Base-by-base conservation (phyloP, 1,140 invertebrate species). In the Drosophila simulans region DNA sequence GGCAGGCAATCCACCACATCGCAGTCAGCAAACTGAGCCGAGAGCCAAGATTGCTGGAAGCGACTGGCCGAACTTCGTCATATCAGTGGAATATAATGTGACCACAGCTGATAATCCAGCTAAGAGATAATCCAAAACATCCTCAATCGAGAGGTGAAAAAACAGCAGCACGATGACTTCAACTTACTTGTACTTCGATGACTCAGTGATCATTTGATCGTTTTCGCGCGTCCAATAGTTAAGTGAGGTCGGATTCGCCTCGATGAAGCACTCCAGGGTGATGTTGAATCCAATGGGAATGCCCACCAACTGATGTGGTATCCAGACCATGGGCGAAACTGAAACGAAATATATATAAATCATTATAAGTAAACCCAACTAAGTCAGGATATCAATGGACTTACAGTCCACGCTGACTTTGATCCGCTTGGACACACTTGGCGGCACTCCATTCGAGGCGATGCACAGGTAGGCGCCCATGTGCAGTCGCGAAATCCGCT, bases 371-470 rank as follows among this genome's bases (percentile, higher is more conserved):
- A 8, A 27, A 15, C 7, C 4, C n/a, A 27, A 15, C 5, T 15
- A 13, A 27, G 8, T 5, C 1, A 10, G 46, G 1, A 27, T 27
- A n/a, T 48, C n/a, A 7, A 35, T 15, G 5, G 8, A 97, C 97
- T 97, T 93, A 98, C 97, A 98, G 92, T 98, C 97, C 13, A 98
- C 97, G 93, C 97, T 97, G 83, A 98, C 96, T 94, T 97, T 97
- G 79, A 98, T 97, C 81, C 97, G 94, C 92, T 98, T 98, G 86
- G 96, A 97, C 43, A 98, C 97, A 46, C 95, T 95, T 2, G 96
- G 96, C 17, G 96, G 96, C 11, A 96, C 95, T n/a, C 95, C 95
- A 85, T 96, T 96, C 68, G 94, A 94, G 13, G 97, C 97, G 63
- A 98, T 97, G 91, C 97, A 98, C 27, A 98, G 93, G 93, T 98